A percentile compares a stretch with the other conserved stretches of the same genome.
Conservation (phyloP, 2,888 invertebrate genomes). For the Uropetala carovei region DNA sequence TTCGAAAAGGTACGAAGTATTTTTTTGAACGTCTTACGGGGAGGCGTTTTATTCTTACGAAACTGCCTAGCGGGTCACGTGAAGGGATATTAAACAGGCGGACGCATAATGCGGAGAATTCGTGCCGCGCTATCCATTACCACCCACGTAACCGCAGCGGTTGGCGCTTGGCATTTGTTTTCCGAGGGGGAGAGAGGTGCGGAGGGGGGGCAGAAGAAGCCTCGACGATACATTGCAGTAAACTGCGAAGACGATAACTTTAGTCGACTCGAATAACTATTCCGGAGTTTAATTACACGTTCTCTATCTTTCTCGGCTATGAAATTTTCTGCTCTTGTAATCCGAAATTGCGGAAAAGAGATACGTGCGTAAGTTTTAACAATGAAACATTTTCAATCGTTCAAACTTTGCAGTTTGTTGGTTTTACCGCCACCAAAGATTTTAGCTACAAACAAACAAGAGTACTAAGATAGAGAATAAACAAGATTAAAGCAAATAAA, state of each 20-base stretch:
- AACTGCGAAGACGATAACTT: background rate
- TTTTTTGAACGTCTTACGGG: background rate
- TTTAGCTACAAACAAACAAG: background rate
- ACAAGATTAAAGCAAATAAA: background rate
- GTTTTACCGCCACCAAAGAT: background rate
- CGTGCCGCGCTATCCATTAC: background rate
- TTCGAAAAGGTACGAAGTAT: background rate
- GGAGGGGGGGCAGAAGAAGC: too few species aligned
- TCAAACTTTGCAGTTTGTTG: background rate
- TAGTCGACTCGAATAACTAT: constrained; percentile 3
- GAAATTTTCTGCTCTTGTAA: background rate
- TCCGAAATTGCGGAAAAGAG: background rate
- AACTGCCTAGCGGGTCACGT: background rate
- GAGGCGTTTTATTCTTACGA: background rate
- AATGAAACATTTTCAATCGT: background rate
- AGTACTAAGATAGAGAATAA: background rate
- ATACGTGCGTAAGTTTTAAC: background rate
- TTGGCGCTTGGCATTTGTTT: constrained; percentile 10
- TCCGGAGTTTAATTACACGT: background rate
- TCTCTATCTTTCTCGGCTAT: background rate
- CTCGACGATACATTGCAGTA: too few species aligned
- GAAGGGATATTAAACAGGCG: constrained; percentile 18
- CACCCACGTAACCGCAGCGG: background rate
- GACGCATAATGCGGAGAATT: constrained; percentile 10
- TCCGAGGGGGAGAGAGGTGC: background rate